phyloP scores from a whole-genome alignment of 2,113 vertebrate genomes.

The Boulengeromyrus knoepffleri region DNA sequence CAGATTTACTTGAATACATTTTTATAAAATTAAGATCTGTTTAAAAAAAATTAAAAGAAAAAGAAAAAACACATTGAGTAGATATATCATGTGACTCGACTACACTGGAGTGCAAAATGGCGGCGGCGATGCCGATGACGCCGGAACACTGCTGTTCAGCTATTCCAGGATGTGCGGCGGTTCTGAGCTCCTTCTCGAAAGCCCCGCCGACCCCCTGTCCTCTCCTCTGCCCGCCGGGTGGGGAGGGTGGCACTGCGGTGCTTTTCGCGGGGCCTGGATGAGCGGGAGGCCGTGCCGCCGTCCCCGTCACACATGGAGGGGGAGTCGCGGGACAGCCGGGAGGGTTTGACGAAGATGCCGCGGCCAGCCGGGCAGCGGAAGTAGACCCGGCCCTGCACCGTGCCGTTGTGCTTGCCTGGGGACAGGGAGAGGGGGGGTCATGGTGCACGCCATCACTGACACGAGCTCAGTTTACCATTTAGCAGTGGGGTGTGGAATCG shows the following conservation, averaged over 20 bases:
- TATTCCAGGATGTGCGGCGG: conserved; percentile 59
- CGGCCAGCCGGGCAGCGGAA: conserved; percentile 71
- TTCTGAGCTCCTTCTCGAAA: conserved; percentile 60
- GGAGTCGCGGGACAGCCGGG: conserved; percentile 62
- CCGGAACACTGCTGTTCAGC: conserved; percentile 40
- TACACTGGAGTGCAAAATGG: conserved; percentile 46
- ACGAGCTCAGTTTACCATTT: background rate
- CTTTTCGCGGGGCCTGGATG: conserved; percentile 51
- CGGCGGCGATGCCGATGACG: conserved; percentile 42
- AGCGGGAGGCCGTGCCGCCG: conserved; percentile 40
- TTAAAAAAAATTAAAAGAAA: background rate
- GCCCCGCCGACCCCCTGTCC: conserved; percentile 44
- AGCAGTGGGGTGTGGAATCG: background rate
- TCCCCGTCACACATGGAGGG: conserved; percentile 44
- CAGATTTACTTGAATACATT: background rate
- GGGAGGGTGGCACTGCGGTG: conserved; percentile 29
- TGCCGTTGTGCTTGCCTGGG: conserved; percentile 73
- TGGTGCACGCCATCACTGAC: background rate
- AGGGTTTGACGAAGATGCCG: conserved; percentile 70
- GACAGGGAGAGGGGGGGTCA: conserved; percentile 20
- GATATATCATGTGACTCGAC: conserved; percentile 32
- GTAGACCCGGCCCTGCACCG: conserved; percentile 72
- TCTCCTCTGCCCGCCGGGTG: conserved; percentile 35
- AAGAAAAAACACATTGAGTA: background rate
- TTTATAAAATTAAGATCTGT: conserved; percentile 18